These are phyloP conservation scores for Neodiprion virginianus DNA, from an alignment of 1,140 invertebrate genomes.

Conservation along the genomic window DNA sequence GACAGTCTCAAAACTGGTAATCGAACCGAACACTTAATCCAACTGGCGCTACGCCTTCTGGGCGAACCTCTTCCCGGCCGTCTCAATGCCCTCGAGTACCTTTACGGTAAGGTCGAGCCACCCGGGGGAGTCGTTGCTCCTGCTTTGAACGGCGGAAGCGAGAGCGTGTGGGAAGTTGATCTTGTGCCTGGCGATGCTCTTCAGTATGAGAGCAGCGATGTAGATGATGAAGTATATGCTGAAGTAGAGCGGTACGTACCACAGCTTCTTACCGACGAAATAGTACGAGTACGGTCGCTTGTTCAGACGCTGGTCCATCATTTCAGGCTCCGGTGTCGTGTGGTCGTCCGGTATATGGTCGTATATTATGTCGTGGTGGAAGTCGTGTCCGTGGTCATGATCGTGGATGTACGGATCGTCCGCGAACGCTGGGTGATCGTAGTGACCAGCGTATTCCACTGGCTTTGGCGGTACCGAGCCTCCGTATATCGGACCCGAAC, in stretches of 20 bases:
- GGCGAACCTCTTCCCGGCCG: slow-evolving; percentile 31
- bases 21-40: too few relatives aligned
- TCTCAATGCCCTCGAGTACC: slow-evolving; percentile 42
- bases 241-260: slow-evolving; percentile 84
- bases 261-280: slow-evolving; percentile 80
- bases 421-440: slow-evolving; percentile 20
- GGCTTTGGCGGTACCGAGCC: slow-evolving; percentile 39
- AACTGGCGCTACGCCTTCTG: background rate
- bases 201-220: slow-evolving; percentile 77
- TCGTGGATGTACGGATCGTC: slow-evolving; percentile 33
- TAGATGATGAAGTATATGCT: slow-evolving; percentile 86
- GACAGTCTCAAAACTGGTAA: too few relatives aligned
- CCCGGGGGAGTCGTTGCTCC: slow-evolving; percentile 20
- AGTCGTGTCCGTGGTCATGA: slow-evolving; percentile 56
- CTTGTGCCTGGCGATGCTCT: slow-evolving; percentile 80
- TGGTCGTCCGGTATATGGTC: slow-evolving; percentile 49
- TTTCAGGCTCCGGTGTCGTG: slow-evolving; percentile 61
- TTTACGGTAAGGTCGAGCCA: slow-evolving; percentile 40
- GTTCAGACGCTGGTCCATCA: slow-evolving; percentile 70
- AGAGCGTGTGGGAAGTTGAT: slow-evolving; percentile 59
- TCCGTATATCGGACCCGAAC: slow-evolving; percentile 20
- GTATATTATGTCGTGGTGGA: slow-evolving; percentile 55
- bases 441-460: slow-evolving; percentile 34
- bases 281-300: slow-evolving; percentile 81
- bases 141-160: slow-evolving; percentile 31